Percentiles rank a stretch among this genome's conserved stretches.
phyloP scores from a whole-genome alignment of 2,888 invertebrate genomes.

The Arctia plantaginis region DNA sequence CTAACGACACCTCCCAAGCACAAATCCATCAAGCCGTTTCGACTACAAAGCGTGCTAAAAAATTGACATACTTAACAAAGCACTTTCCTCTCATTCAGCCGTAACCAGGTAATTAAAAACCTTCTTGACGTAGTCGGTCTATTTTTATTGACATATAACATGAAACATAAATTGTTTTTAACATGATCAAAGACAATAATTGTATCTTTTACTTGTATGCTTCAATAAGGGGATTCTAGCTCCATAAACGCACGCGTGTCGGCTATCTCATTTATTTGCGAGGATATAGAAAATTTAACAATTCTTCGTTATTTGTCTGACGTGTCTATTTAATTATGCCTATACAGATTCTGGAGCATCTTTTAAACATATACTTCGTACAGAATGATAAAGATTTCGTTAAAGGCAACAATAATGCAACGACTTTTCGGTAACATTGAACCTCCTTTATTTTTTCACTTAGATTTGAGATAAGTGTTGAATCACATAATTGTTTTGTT shows the following conservation, averaged over 20 bases:
- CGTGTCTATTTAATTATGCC: neutral
- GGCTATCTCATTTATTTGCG: neutral
- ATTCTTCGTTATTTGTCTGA: neutral
- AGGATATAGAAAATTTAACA: neutral
- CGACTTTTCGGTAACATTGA: neutral
- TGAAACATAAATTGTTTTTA: no score
- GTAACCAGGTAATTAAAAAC: no score
- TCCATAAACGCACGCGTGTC: neutral
- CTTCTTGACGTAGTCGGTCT: no score
- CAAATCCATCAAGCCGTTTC: no score
- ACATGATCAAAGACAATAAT: no score
- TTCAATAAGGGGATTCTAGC: no score
- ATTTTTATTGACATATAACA: no score
- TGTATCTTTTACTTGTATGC: no score
- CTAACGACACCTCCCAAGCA: no score
- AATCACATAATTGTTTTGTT: neutral
- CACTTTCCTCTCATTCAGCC: no score
- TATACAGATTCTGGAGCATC: neutral
- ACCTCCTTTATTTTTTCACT: neutral
- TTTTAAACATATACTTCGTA: neutral
- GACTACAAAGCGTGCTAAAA: no score
- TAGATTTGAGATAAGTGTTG: neutral
- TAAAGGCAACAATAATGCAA: neutral
- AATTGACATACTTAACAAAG: no score
- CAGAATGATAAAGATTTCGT: neutral